Conservation (phyloP, 2,113 vertebrate genomes). For the Emberiza fucata region DNA sequence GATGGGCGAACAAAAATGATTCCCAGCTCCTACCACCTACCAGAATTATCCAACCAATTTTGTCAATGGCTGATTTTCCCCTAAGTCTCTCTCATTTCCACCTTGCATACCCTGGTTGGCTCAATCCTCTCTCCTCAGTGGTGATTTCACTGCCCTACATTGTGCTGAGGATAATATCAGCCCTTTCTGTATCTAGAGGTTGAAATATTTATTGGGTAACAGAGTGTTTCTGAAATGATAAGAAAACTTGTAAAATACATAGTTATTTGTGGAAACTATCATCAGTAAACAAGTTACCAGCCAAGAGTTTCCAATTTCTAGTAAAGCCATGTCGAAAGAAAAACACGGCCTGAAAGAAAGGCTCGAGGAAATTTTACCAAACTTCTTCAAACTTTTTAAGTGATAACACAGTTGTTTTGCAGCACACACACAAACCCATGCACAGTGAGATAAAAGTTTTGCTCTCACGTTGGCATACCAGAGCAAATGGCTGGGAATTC, state of each 20-base stretch:
- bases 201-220: not conserved
- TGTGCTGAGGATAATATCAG: not conserved
- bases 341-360: not conserved
- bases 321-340: not conserved
- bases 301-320: not conserved
- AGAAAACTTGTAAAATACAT: not conserved
- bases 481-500: not conserved
- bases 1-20: not conserved
- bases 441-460: not conserved
- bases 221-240: not conserved
- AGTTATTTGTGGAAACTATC: not conserved
- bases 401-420: not conserved
- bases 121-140: not conserved
- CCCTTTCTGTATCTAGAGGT: not conserved
- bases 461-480: not conserved
- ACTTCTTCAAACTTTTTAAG: not conserved
- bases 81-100: not conserved
- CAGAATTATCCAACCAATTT: not conserved
- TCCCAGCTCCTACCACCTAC: not conserved
- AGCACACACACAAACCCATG: fast-evolving
- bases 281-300: not conserved
- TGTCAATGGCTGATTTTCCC: not conserved
- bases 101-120: not conserved
- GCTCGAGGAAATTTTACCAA: not conserved
- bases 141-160: not conserved